Evolutionary conservation across 1,140 invertebrate species (phyloP).

Genomic region (Eriosoma lanigerum): DNA sequence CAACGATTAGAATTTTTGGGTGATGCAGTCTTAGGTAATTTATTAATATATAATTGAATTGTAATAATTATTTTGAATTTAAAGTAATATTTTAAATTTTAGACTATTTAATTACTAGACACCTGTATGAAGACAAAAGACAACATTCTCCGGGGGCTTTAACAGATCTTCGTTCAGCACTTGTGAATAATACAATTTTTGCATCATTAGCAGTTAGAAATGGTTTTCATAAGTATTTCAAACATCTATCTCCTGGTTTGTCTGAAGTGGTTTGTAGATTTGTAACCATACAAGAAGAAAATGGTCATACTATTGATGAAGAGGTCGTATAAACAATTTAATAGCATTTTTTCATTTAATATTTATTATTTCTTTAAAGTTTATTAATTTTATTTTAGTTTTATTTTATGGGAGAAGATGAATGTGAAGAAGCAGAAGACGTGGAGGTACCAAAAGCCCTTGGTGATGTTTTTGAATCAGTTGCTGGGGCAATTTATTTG

Average conservation of each 20-base stretch:
- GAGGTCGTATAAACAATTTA: conserved; percentile 58
- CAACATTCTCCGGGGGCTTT: conserved; percentile 78
- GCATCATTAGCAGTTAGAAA: conserved; percentile 84
- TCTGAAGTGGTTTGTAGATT: conserved; percentile 74
- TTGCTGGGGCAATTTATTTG: conserved; percentile 88
- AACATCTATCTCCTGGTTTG: conserved; percentile 66
- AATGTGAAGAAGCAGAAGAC: conserved; percentile 67
- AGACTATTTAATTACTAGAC: conserved; percentile 88
- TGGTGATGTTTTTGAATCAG: conserved; percentile 90
- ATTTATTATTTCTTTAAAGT: too few species aligned
- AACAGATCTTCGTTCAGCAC: conserved; percentile 87
- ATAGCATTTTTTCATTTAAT: neutral
- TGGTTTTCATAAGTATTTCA: conserved; percentile 74
- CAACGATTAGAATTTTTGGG: conserved; percentile 94
- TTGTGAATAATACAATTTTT: conserved; percentile 95
- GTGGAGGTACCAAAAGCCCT: conserved; percentile 93
- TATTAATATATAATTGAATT: too few species aligned
- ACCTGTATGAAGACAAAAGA: conserved; percentile 76
- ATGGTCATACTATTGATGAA: conserved; percentile 68
- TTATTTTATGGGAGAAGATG: conserved; percentile 71
- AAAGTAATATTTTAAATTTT: conserved; percentile 42
- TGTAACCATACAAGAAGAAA: conserved; percentile 74
- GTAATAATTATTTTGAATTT: conserved; percentile 7
- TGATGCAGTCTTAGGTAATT: conserved; percentile 79
- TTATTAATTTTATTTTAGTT: conserved; percentile 53